phyloP scores from a whole-genome alignment of 2,888 invertebrate genomes.

The Eilema griseolum region DNA sequence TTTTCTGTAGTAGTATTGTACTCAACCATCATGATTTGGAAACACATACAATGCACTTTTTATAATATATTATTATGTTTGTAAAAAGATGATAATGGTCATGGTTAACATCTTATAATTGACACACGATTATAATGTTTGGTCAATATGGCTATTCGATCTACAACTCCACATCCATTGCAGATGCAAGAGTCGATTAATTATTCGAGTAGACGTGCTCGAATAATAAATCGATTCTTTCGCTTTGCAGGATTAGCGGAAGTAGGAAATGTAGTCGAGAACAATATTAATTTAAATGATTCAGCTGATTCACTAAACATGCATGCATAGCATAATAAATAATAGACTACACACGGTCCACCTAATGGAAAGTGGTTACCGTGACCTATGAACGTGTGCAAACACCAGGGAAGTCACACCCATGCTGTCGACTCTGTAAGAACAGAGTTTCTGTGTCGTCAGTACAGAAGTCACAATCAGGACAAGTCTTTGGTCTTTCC shows the following conservation, averaged over 20 bases:
- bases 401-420: too few species aligned
- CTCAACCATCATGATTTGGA: neutral
- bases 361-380: too few species aligned
- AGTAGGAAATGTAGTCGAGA: constrained; percentile 25
- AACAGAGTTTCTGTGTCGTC: too few species aligned
- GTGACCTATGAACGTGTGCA: too few species aligned
- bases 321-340: neutral
- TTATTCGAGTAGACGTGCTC: constrained; percentile 1
- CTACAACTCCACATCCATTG: neutral
- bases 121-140: neutral
- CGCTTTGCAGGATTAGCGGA: constrained; percentile 18
- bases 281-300: neutral
- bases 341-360: too few species aligned
- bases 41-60: neutral
- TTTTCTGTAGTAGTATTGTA: too few species aligned
- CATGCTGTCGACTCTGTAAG: too few species aligned
- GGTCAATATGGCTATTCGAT: neutral
- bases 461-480: too few species aligned
- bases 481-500: too few species aligned
- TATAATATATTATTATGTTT: neutral
- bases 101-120: neutral
- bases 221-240: neutral
- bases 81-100: neutral
- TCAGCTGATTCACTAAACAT: neutral
- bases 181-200: neutral